Evolutionary conservation across 1,140 invertebrate genomes (phyloP).

Genomic region (Drosophila rhopaloa): DNA sequence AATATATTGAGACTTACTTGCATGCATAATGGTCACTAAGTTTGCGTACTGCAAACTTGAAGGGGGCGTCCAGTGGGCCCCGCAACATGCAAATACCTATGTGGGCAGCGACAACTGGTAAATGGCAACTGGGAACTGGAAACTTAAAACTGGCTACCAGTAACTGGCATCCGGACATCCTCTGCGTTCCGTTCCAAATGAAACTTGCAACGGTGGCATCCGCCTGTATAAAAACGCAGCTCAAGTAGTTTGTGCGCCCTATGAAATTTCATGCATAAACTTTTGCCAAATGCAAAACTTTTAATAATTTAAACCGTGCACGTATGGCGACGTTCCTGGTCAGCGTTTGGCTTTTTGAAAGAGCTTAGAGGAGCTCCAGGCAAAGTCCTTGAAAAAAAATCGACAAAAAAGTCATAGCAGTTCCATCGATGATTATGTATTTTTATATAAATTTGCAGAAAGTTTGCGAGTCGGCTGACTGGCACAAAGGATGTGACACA

Average conservation of each 20-base stretch:
- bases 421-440: slow-evolving; percentile 47
- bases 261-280: slow-evolving; percentile 82
- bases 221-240: slow-evolving; percentile 57
- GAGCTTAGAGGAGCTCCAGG: slow-evolving; percentile 54
- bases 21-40: slow-evolving; percentile 82
- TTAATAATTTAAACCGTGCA: slow-evolving; percentile 78
- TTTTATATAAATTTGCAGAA: slow-evolving; percentile 30
- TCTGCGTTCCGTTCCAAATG: slow-evolving; percentile 29
- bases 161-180: slow-evolving; percentile 46
- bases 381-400: slow-evolving; percentile 32
- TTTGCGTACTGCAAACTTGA: slow-evolving; percentile 48
- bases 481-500: slow-evolving; percentile 32
- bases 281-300: slow-evolving; percentile 75
- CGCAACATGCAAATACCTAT: slow-evolving; percentile 66
- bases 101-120: slow-evolving; percentile 16
- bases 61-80: slow-evolving; percentile 54
- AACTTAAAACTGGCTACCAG: slow-evolving; percentile 1
- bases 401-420: slow-evolving; percentile 11
- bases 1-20: slow-evolving; percentile 81
- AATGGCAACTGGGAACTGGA: neutral
- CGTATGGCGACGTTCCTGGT: slow-evolving; percentile 50
- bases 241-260: slow-evolving; percentile 72
- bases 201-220: slow-evolving; percentile 16
- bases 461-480: slow-evolving; percentile 32
- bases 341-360: slow-evolving; percentile 21